Conservation (phyloP, 2,113 vertebrate genomes). For the Pardalotus punctatus region DNA sequence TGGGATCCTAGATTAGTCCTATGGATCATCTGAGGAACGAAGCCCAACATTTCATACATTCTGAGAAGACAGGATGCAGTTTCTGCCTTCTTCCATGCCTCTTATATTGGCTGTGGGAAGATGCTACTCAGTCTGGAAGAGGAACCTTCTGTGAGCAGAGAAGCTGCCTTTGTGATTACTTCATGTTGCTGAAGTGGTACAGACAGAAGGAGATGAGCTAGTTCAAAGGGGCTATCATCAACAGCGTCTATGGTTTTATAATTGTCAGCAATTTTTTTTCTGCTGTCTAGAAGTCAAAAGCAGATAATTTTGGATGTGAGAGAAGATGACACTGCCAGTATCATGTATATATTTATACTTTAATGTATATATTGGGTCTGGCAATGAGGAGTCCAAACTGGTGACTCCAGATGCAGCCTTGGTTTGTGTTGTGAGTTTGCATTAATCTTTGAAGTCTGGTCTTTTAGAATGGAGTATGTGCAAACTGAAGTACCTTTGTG, state of each 20-base stretch:
- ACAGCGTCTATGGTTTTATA: neutral
- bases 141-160: neutral
- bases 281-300: neutral
- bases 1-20: neutral
- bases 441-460: neutral
- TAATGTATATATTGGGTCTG: neutral
- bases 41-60: neutral
- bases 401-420: neutral
- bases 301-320: slow-evolving; percentile 1
- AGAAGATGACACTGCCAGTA: neutral
- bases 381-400: neutral
- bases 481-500: neutral
- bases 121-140: neutral
- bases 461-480: neutral
- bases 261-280: neutral
- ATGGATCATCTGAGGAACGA: neutral
- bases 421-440: neutral
- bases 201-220: neutral
- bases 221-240: neutral
- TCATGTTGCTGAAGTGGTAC: neutral
- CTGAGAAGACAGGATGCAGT: neutral
- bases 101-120: neutral
- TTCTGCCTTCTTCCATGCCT: neutral
- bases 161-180: neutral
- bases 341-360: slow-evolving; percentile 3